Base-by-base conservation (phyloP, 2,888 invertebrate genomes). In the Augochlorella aurata region DNA sequence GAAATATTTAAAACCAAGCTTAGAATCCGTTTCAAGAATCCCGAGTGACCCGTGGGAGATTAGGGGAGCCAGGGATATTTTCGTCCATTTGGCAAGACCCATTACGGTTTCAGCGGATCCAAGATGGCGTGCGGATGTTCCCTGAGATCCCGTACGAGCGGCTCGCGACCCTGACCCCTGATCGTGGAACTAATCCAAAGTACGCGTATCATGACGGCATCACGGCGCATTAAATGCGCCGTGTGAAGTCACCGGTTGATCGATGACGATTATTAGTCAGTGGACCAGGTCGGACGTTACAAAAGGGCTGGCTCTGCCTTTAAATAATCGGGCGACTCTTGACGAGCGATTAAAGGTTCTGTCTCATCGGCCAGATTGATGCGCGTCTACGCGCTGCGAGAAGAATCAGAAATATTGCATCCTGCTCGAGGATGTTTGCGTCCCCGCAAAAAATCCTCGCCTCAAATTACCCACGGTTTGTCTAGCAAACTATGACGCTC, bases 261-360 rank as follows among this genome's bases (percentile, higher is more conserved):
- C 91, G 91, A 92, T 92, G 92, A 87, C 89, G 92, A 81, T 92
- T 90, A 92, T 92, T 92, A 92, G 92, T 92, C 92, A 92, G 85
- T 87, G 86, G 85, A 82, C 82, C 85, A 63, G 85, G 85, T 75
- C 79, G 82, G 86, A 79, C 86, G 78, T 83, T 85, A 88, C 88
- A 88, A 88, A 87, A 82, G 87, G 78, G 67, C 54, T 38, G 38
- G 38, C 65, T 78, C 85, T 83, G 79, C 84, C 86, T 87, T 87
- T 87, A 86, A 83, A 87, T 87, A 87, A 87, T 87, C 87, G 86
- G 87, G 77, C 83, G 87, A 85, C 82, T 83, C 88, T 86, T 85
- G 86, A 85, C 88, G 86, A 87, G 86, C 87, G 87, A 87, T 87
- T 87, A 87, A 87, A 87, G 79, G 86, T 80, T 88, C 82, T 86